Evolutionary conservation across 2,113 vertebrate species (phyloP).

Genomic region (Romanogobio albipinnatus): DNA sequence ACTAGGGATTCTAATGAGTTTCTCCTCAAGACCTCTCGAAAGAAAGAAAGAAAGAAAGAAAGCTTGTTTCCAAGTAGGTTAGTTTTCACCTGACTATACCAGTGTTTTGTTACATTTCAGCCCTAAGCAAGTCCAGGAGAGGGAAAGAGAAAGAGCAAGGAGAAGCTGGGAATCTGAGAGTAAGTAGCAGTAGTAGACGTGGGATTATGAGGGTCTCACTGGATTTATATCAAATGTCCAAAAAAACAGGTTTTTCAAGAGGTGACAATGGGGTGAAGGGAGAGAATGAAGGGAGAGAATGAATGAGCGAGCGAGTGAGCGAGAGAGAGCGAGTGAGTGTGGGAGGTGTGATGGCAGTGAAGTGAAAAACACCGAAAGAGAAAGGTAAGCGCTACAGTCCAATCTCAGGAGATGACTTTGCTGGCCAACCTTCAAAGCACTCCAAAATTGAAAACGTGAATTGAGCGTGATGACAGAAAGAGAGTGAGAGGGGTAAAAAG

Average conservation of each 20-base stretch:
- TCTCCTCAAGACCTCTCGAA: not conserved
- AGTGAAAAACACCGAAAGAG: conserved; percentile 38
- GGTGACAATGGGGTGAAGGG: conserved; percentile 21
- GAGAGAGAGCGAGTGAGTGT: not conserved
- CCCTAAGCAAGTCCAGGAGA: not conserved
- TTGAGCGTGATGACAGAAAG: conserved; percentile 21
- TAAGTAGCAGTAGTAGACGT: not conserved
- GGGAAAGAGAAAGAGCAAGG: not conserved
- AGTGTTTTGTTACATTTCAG: conserved; percentile 5
- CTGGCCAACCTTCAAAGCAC: conserved; percentile 45
- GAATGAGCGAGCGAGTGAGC: not conserved
- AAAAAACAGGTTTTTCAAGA: conserved; percentile 25
- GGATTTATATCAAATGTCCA: conserved; percentile 42
- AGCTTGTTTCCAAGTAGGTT: not conserved
- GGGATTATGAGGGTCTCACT: conserved; percentile 34
- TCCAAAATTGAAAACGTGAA: conserved; percentile 35
- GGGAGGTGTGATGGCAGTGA: conserved; percentile 23
- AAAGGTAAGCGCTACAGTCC: conserved; percentile 36
- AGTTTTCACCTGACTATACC: not conserved
- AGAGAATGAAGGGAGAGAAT: conserved; percentile 18
- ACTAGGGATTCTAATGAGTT: not conserved
- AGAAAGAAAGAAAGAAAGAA: conserved; percentile 9
- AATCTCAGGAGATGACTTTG: conserved; percentile 42
- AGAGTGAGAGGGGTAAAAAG: not conserved
- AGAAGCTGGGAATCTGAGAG: not conserved